A percentile compares a stretch with the other conserved stretches of the same genome.
phyloP scores from a whole-genome alignment of 2,797 vertebrate species.

The Ceryle rudis region DNA sequence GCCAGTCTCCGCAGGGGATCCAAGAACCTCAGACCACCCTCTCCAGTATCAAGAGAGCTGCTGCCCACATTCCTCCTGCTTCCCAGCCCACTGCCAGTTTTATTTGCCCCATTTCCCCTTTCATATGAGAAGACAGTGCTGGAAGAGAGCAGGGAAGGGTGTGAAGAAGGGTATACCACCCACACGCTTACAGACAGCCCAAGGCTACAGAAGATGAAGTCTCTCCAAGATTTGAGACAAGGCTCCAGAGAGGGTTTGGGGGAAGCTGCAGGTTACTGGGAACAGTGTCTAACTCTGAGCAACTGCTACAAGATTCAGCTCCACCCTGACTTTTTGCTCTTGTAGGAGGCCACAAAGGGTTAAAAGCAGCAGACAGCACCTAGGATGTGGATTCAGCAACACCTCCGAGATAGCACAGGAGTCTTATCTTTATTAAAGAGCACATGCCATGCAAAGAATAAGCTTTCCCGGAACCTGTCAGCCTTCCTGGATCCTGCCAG shows the following conservation, averaged over 20 bases:
- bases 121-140: rapidly evolving
- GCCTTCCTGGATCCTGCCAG: neutral
- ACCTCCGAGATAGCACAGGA: neutral
- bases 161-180: neutral
- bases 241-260: too few relatives aligned
- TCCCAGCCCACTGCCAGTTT: neutral
- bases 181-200: neutral
- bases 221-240: neutral
- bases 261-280: neutral
- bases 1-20: rapidly evolving
- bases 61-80: neutral
- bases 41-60: neutral
- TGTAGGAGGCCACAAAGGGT: neutral
- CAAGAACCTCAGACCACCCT: neutral
- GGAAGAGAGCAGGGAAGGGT: neutral
- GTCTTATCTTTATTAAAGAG: neutral
- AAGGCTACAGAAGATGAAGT: neutral
- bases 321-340: neutral
- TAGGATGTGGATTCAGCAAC: neutral
- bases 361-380: neutral
- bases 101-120: neutral
- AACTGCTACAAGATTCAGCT: neutral
- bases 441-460: neutral
- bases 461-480: neutral
- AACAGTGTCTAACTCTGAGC: neutral